Evolutionary conservation across 2,797 vertebrate genomes (phyloP), one percentile per base, ranked within the genome.

Genomic region (Microchirus variegatus): DNA sequence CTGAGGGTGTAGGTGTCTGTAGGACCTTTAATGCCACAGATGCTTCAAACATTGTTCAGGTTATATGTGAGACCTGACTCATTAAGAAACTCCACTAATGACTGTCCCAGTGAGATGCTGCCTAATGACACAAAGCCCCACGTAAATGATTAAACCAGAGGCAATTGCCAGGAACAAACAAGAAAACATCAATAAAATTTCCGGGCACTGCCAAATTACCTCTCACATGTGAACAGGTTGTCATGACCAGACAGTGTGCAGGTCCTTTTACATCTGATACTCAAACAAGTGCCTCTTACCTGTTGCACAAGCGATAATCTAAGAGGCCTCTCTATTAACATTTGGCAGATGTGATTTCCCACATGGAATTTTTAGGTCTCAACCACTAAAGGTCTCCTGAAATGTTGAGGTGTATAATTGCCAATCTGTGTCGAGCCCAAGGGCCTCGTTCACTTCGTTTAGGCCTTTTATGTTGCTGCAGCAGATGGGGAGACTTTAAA

Each of bases 321-420:
- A 63, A 63, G 61, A 43, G 31, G n/a, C 50, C 6, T 54, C 61
- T 50, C 63, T 49, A 64, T 80, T 83, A 82, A 64, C 63, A 80
- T 80, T 67, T 82, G 60, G 71, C 66, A 82, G 77, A 77, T 77
- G 75, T 68, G 62, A 81, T 76, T 84, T 54, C 78, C 78, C 62
- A 72, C 52, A 71, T 76, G 53, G 67, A 74, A 61, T 55, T 63
- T 63, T 66, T 63, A n/a, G 38, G 16, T 72, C 59, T 75, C 53
- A 77, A 79, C 62, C 65, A 64, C 71, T 67, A 72, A 76, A 75
- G 73, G 71, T 79, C 73, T 77, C 41, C 70, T 57, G 63, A 75
- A 81, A 78, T 77, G 67, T 78, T 72, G 58, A 78, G 70, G 61
- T 73, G 63, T 70, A 55, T 84, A 85, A 89, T 78, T 84, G 80